Conservation (phyloP, 2,797 vertebrate species). For the Bovichtus variegatus region DNA sequence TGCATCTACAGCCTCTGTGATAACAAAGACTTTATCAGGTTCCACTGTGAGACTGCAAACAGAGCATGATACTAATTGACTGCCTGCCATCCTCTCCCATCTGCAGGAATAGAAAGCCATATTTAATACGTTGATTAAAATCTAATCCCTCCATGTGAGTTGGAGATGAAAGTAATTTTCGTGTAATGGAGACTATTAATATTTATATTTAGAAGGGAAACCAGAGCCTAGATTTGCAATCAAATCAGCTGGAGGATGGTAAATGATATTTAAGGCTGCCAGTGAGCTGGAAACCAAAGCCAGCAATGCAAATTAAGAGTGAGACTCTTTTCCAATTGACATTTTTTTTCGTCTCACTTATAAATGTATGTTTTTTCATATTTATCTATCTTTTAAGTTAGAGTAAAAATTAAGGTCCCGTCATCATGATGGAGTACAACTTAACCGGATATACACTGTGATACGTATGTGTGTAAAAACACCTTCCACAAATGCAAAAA, state of each 20-base stretch:
- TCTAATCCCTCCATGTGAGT: slow-evolving; percentile 80
- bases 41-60: slow-evolving; percentile 61
- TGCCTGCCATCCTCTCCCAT: slow-evolving; percentile 70
- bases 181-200: slow-evolving; percentile 87
- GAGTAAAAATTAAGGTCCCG: no score
- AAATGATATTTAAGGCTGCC: slow-evolving; percentile 70
- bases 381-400: not conserved
- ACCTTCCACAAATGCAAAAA: no score
- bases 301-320: slow-evolving; percentile 63
- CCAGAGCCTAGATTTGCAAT: slow-evolving; percentile 73
- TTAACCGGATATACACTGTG: no score
- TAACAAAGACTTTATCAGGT: slow-evolving; percentile 69
- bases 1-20: slow-evolving; percentile 46
- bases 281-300: slow-evolving; percentile 61
- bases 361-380: slow-evolving; percentile 31
- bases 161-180: slow-evolving; percentile 84
- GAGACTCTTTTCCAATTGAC: slow-evolving; percentile 40
- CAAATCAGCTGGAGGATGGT: slow-evolving; percentile 77
- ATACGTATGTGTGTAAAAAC: no score
- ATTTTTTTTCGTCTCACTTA: slow-evolving; percentile 23
- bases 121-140: slow-evolving; percentile 85
- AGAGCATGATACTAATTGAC: slow-evolving; percentile 70
- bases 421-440: no score
- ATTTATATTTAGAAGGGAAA: slow-evolving; percentile 81
- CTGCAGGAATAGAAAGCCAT: slow-evolving; percentile 78